Percentiles rank a stretch among this genome's conserved stretches.
Conservation (phyloP, 2,797 vertebrate genomes). For the Tapera naevia region DNA sequence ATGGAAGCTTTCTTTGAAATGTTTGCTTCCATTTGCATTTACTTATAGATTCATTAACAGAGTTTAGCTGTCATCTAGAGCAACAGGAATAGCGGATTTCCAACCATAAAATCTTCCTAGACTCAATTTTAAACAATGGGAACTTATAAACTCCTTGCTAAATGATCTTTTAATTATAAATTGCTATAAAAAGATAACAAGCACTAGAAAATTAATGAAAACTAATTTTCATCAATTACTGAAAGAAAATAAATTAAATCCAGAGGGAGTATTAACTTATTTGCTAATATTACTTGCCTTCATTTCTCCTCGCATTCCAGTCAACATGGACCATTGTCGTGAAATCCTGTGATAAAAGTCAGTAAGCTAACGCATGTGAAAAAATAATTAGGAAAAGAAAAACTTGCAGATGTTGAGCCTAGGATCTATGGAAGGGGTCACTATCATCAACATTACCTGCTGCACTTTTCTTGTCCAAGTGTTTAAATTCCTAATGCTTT, state of each 20-base stretch:
- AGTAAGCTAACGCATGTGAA: not conserved
- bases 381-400: not conserved
- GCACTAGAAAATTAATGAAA: not conserved
- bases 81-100: not conserved
- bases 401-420: not conserved
- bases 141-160: not conserved
- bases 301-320: not conserved
- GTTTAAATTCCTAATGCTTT: not conserved
- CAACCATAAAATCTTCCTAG: not conserved
- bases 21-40: not conserved
- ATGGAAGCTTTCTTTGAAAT: not conserved
- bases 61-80: not conserved
- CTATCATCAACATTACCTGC: not conserved
- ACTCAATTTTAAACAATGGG: not conserved
- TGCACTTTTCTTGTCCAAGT: not conserved
- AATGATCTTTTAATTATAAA: not conserved
- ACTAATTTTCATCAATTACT: not conserved
- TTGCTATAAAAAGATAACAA: not conserved
- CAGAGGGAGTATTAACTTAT: accelerated
- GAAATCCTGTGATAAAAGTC: not conserved
- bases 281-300: not conserved
- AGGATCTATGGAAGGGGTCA: not conserved
- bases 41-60: not conserved
- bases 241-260: not conserved
- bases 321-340: not conserved